A percentile compares a stretch with the other conserved stretches of the same genome.
Evolutionary conservation across 2,113 vertebrate species (phyloP).

Genomic region (Mormyrus lacerda): DNA sequence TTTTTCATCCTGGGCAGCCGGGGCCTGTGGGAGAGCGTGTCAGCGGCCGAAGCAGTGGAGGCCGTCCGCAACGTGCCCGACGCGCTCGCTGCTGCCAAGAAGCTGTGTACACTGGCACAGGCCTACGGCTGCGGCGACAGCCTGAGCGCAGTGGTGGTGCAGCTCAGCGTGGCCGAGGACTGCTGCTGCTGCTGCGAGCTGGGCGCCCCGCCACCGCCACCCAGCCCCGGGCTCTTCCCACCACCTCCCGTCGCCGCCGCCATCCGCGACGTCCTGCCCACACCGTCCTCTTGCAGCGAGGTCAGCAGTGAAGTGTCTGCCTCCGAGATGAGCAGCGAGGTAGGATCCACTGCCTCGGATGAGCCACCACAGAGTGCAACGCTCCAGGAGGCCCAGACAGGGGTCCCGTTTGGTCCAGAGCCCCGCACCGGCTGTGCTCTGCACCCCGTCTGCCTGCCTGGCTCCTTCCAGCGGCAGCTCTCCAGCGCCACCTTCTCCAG

Average conservation of each 20-base stretch:
- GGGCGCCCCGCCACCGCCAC: slow-evolving; percentile 52
- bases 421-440: slow-evolving; percentile 77
- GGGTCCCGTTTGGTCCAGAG: slow-evolving; percentile 52
- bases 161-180: slow-evolving; percentile 88
- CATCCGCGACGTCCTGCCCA: slow-evolving; percentile 52
- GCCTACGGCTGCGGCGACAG: slow-evolving; percentile 92
- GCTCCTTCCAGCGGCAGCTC: slow-evolving; percentile 87
- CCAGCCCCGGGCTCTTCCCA: slow-evolving; percentile 61
- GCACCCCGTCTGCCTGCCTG: slow-evolving; percentile 68
- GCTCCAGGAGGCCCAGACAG: slow-evolving; percentile 41
- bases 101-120: slow-evolving; percentile 91
- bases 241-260: slow-evolving; percentile 55
- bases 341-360: slow-evolving; percentile 91
- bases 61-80: slow-evolving; percentile 85
- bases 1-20: slow-evolving; percentile 95
- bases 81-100: slow-evolving; percentile 84
- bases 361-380: slow-evolving; percentile 64
- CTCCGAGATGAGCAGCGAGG: slow-evolving; percentile 97
- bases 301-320: slow-evolving; percentile 90
- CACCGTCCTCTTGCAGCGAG: slow-evolving; percentile 86
- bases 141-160: slow-evolving; percentile 88
- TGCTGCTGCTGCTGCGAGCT: slow-evolving; percentile 84
- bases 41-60: slow-evolving; percentile 76
- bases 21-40: slow-evolving; percentile 86
- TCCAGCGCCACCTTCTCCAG: slow-evolving; percentile 96